Percentiles rank a stretch among this genome's conserved stretches.
Conservation (phyloP, 1,140 invertebrate genomes). For the Subanguina moxae region DNA sequence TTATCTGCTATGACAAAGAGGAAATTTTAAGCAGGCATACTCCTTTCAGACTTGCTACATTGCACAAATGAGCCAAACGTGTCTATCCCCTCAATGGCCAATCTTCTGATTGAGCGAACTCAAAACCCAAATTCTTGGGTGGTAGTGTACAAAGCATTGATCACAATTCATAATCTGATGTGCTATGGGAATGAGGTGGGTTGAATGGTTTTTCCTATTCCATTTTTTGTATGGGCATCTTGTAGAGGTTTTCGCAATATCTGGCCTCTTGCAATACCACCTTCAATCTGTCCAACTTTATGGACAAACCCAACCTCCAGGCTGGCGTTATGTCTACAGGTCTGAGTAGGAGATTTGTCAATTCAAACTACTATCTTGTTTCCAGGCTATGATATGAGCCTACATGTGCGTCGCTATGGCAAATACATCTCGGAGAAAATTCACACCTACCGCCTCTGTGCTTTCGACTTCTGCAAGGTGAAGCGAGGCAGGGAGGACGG, state of each 20-base stretch:
- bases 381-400: constrained; percentile 98
- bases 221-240: constrained; percentile 13
- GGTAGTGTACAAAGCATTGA: constrained; percentile 89
- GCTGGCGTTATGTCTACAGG: constrained; percentile 58
- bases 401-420: constrained; percentile 93
- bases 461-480: constrained; percentile 99
- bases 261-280: constrained; percentile 97
- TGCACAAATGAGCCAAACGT: constrained; percentile 99
- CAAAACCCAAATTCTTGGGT: constrained; percentile 97
- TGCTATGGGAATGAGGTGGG: constrained; percentile 96
- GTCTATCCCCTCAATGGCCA: constrained; percentile 95
- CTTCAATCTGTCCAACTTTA: constrained; percentile 92
- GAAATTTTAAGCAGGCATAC: not conserved
- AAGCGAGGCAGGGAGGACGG: constrained; percentile 94
- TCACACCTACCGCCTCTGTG: constrained; percentile 90
- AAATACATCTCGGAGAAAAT: constrained; percentile 99
- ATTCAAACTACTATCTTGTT: constrained; percentile 20
- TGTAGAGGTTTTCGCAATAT: constrained; percentile 97
- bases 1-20: too few relatives aligned
- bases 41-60: constrained; percentile 81
- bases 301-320: constrained; percentile 89
- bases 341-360: constrained; percentile 4
- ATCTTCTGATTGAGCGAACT: constrained; percentile 91
- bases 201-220: constrained; percentile 24
- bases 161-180: constrained; percentile 97